Conservation (phyloP, 2,888 invertebrate genomes). For the Nephrotoma appendiculata region DNA sequence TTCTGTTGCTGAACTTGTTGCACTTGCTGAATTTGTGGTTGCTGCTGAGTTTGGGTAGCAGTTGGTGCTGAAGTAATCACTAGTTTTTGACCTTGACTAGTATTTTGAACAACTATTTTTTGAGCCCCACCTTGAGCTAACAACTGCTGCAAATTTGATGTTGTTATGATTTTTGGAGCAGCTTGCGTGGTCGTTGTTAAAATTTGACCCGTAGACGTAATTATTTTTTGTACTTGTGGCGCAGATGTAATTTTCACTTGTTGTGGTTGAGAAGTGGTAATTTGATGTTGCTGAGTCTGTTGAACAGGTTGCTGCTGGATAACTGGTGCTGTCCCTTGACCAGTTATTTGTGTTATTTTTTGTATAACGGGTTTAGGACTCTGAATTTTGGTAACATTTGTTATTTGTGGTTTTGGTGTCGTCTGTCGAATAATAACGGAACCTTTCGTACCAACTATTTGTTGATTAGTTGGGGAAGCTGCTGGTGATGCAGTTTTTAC, state of each 20-base stretch:
- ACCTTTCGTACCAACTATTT: neutral
- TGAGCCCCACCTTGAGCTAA: constrained; percentile 25
- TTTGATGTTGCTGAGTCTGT: neutral
- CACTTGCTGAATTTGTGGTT: constrained; percentile 7
- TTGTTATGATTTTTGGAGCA: constrained; percentile 11
- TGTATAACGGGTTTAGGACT: constrained; percentile 16
- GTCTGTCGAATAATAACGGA: constrained; percentile 11
- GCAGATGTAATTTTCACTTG: constrained; percentile 2
- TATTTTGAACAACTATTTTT: constrained; percentile 22
- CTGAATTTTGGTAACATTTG: constrained; percentile 8
- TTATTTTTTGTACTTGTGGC: constrained; percentile 10
- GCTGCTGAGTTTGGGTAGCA: neutral
- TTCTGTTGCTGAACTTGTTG: constrained; percentile 13
- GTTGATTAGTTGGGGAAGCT: neutral
- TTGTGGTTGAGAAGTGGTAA: constrained; percentile 4
- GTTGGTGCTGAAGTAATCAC: constrained; percentile 21
- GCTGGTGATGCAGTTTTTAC: constrained; percentile 6
- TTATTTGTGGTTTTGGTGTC: constrained; percentile 13
- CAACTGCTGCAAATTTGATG: constrained; percentile 25
- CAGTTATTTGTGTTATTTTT: constrained; percentile 17
- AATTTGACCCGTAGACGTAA: constrained; percentile 10
- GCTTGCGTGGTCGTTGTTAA: constrained; percentile 15
- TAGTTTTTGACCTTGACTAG: constrained; percentile 29
- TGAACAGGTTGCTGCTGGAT: constrained; percentile 2
- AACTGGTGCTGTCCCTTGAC: neutral